Evolutionary conservation across 2,113 vertebrate species (phyloP).

Genomic region (Tichodroma muraria): DNA sequence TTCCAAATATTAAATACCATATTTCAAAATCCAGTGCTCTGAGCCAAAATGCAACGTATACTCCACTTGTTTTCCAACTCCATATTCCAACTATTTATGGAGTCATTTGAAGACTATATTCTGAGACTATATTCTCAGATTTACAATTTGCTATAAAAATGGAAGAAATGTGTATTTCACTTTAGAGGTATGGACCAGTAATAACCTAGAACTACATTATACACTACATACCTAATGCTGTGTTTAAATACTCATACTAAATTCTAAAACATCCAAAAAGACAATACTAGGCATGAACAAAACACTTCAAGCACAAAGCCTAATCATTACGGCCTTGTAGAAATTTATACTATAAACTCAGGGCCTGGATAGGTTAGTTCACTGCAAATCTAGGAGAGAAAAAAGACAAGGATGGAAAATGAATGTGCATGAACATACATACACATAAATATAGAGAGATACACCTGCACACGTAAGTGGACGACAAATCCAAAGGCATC

Average conservation of each 20-base stretch:
- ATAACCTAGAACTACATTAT: background rate
- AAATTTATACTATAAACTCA: background rate
- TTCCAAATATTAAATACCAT: too few species aligned
- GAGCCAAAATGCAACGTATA: background rate
- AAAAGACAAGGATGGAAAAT: background rate
- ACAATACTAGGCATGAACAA: background rate
- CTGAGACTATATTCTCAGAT: background rate
- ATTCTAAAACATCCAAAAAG: background rate
- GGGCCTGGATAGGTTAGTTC: background rate
- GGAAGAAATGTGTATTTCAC: background rate
- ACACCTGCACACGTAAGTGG: background rate
- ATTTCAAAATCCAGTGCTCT: background rate
- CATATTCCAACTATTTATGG: background rate
- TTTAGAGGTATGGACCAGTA: background rate
- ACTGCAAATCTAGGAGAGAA: background rate
- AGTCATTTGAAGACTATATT: background rate
- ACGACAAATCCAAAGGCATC: background rate
- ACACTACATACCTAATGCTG: background rate
- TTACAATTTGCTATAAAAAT: background rate
- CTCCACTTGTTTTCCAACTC: background rate
- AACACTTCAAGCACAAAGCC: background rate
- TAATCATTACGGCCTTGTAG: background rate
- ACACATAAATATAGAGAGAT: background rate
- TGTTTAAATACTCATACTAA: background rate
- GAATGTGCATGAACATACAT: background rate